Conservation (phyloP, 1,140 invertebrate genomes). For the Augochlora pura region DNA sequence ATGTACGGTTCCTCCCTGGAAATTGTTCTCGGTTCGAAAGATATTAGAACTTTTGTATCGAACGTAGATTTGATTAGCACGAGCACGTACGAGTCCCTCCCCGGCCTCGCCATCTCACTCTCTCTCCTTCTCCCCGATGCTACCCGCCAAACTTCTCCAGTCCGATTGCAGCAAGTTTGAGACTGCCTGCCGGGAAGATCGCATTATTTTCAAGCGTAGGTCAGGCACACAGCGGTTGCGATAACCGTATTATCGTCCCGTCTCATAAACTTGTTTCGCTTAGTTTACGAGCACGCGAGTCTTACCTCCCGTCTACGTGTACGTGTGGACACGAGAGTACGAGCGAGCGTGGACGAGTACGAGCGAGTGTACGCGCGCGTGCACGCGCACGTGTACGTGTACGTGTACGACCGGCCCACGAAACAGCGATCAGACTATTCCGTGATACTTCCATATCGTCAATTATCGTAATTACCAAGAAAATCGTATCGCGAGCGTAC, state of each 20-base stretch:
- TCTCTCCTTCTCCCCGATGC: neutral
- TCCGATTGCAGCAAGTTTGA: constrained; percentile 6
- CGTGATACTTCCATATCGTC: constrained; percentile 7
- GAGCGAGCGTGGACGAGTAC: neutral
- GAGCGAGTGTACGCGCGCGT: neutral
- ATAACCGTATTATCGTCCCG: constrained; percentile 49
- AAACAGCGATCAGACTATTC: constrained; percentile 29
- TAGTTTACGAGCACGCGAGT: constrained; percentile 42
- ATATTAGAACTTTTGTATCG: neutral
- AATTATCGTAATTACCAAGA: constrained; percentile 19
- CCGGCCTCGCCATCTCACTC: too few relatives aligned
- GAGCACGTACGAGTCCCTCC: neutral
- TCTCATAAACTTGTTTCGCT: constrained; percentile 46
- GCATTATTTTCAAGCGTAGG: constrained; percentile 47
- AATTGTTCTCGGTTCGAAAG: neutral
- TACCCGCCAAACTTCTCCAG: neutral
- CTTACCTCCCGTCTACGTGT: constrained; percentile 30
- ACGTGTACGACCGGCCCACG: neutral
- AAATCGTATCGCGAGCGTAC: neutral
- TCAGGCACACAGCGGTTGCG: constrained; percentile 30
- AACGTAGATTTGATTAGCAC: neutral
- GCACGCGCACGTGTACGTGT: constrained; percentile 5
- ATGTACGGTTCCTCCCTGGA: neutral
- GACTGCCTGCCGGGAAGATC: constrained; percentile 2
- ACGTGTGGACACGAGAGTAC: too few relatives aligned